A percentile compares a stretch with the other conserved stretches of the same genome.
These are phyloP conservation scores for Antitype chi DNA, from an alignment of 2,888 invertebrate genomes.

Conservation along the genomic window DNA sequence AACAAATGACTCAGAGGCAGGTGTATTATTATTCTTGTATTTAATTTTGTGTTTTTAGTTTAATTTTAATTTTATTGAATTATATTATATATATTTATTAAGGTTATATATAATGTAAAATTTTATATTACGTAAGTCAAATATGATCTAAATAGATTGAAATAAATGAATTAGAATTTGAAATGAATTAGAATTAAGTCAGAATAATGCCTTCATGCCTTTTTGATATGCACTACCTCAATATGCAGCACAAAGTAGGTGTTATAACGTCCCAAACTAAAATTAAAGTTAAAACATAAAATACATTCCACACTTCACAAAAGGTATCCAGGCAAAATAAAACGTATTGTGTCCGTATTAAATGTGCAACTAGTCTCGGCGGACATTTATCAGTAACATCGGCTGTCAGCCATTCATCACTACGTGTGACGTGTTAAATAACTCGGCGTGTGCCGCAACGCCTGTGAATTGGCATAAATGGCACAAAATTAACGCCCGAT, in stretches of 20 bases:
- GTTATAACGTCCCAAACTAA: background rate
- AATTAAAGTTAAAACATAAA: constrained; percentile 2
- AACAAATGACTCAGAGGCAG: too few species aligned
- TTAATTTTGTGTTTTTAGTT: too few species aligned
- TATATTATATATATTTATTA: too few species aligned
- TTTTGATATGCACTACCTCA: background rate
- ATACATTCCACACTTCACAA: background rate
- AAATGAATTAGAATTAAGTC: too few species aligned
- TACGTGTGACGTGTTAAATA: constrained; percentile 25
- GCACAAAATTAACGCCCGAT: constrained; percentile 33
- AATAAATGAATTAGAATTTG: too few species aligned
- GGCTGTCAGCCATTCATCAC: constrained; percentile 50
- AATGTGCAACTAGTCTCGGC: constrained; percentile 41
- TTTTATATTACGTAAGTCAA: too few species aligned
- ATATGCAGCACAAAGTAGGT: background rate
- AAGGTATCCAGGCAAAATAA: constrained; percentile 31
- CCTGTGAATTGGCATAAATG: constrained; percentile 33
- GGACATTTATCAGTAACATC: constrained; percentile 51
- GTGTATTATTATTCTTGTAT: too few species aligned
- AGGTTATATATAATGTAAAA: too few species aligned
- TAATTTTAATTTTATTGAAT: too few species aligned
- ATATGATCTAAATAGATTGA: too few species aligned
- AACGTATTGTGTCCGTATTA: constrained; percentile 40
- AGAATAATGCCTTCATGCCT: background rate
- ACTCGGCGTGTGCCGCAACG: constrained; percentile 6